These are phyloP conservation scores for Coptodon bakossiorum DNA, from an alignment of 2,113 vertebrate genomes.

Conservation along the genomic window DNA sequence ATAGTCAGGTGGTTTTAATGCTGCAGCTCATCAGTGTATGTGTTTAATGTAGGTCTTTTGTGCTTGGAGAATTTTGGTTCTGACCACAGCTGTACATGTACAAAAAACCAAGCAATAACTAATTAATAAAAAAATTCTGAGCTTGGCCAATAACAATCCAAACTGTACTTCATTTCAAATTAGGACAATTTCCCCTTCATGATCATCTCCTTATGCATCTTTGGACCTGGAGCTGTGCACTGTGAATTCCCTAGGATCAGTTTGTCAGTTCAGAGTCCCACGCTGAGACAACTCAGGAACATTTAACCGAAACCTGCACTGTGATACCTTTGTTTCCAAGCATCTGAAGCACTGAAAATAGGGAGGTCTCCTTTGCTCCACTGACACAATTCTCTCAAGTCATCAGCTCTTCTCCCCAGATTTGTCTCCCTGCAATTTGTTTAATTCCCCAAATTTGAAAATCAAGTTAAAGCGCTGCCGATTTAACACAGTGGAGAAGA, in stretches of 20 bases:
- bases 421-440: not conserved
- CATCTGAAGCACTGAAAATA: not conserved
- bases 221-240: not conserved
- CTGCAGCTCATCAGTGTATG: not conserved
- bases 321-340: not conserved
- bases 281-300: not conserved
- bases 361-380: not conserved
- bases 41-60: not conserved
- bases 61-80: not conserved
- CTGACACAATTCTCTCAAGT: not conserved
- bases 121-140: not conserved
- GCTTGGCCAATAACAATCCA: not conserved
- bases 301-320: not conserved
- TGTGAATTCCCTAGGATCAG: not conserved
- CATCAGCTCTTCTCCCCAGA: not conserved
- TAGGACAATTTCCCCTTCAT: not conserved
- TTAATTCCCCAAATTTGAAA: not conserved
- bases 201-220: not conserved
- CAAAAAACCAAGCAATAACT: not conserved
- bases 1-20: not conserved
- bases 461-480: not conserved
- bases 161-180: not conserved
- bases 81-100: not conserved
- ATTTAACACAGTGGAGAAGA: not conserved
- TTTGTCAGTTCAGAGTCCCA: accelerated